phyloP scores from a whole-genome alignment of 1,140 invertebrate species.

The Drepana arcuata region DNA sequence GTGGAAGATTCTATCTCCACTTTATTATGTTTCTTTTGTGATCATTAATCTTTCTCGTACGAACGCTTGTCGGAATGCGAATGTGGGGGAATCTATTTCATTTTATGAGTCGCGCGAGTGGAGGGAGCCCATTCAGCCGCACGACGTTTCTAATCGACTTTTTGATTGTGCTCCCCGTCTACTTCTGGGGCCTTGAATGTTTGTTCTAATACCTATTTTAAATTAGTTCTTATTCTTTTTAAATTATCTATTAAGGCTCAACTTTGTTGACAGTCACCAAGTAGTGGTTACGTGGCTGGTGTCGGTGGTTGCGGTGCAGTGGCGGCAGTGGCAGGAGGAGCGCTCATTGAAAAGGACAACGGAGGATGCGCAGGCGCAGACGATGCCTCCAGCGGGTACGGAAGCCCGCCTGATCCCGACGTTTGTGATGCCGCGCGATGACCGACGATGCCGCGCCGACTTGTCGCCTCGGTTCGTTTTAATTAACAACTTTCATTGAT shows the following conservation, averaged over 20 bases:
- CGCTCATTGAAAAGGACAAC: slow-evolving; percentile 66
- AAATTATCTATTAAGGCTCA: too few relatives aligned
- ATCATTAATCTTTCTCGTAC: slow-evolving; percentile 72
- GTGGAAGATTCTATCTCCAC: slow-evolving; percentile 69
- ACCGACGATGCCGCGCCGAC: slow-evolving; percentile 61
- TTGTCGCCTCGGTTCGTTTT: slow-evolving; percentile 47
- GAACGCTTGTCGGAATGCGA: slow-evolving; percentile 71
- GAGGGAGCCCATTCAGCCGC: slow-evolving; percentile 61
- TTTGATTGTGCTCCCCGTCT: slow-evolving; percentile 62
- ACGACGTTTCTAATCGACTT: slow-evolving; percentile 71
- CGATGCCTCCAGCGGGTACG: slow-evolving; percentile 76
- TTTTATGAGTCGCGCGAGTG: slow-evolving; percentile 67
- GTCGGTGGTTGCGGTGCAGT: slow-evolving; percentile 54
- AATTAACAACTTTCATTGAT: too few relatives aligned
- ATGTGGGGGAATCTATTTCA: slow-evolving; percentile 71
- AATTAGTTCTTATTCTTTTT: too few relatives aligned
- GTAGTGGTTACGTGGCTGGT: slow-evolving; percentile 41
- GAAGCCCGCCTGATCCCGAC: slow-evolving; percentile 76
- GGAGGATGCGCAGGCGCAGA: slow-evolving; percentile 66
- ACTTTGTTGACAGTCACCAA: slow-evolving; percentile 58
- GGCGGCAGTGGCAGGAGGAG: slow-evolving; percentile 32
- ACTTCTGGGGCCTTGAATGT: slow-evolving; percentile 35
- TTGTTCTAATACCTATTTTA: too few relatives aligned
- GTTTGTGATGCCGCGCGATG: slow-evolving; percentile 74
- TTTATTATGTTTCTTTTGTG: slow-evolving; percentile 72